Evolutionary conservation across 2,888 invertebrate species (phyloP).

Genomic region (Lucinisca nassula): DNA sequence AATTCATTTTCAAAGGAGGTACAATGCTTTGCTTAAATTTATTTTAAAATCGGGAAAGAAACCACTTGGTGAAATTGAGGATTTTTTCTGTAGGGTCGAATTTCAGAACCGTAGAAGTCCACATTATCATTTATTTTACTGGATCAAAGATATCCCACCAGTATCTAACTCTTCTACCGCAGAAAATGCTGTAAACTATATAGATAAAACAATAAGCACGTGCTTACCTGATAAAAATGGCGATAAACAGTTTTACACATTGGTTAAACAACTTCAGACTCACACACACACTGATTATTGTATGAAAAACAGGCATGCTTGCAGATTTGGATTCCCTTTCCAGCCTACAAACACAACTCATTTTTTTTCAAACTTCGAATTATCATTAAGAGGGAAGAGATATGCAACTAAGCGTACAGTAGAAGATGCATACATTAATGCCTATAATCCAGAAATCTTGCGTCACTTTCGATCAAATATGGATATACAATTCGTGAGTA

Average conservation of each 20-base stretch:
- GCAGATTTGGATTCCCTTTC: slow-evolving; percentile 57
- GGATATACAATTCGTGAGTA: slow-evolving; percentile 49
- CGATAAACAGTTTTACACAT: background rate
- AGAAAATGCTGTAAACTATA: slow-evolving; percentile 17
- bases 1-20: slow-evolving; percentile 44
- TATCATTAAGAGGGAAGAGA: background rate
- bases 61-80: slow-evolving; percentile 36
- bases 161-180: background rate
- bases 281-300: slow-evolving; percentile 58
- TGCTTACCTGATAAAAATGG: background rate
- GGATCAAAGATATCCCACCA: slow-evolving; percentile 39
- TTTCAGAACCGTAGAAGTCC: slow-evolving; percentile 50
- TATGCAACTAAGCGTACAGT: slow-evolving; percentile 41
- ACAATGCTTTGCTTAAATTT: slow-evolving; percentile 32
- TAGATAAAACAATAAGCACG: slow-evolving; percentile 18
- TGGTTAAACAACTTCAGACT: slow-evolving; percentile 34
- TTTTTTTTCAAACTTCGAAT: slow-evolving; percentile 8
- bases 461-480: slow-evolving; percentile 53
- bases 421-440: slow-evolving; percentile 23
- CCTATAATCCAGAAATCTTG: slow-evolving; percentile 38
- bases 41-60: slow-evolving; percentile 18
- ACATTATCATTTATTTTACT: slow-evolving; percentile 50
- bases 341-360: slow-evolving; percentile 22
- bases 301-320: slow-evolving; percentile 24
- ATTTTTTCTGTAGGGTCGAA: slow-evolving; percentile 47